phyloP scores from a whole-genome alignment of 2,888 invertebrate genomes.

The Selenia dentaria region DNA sequence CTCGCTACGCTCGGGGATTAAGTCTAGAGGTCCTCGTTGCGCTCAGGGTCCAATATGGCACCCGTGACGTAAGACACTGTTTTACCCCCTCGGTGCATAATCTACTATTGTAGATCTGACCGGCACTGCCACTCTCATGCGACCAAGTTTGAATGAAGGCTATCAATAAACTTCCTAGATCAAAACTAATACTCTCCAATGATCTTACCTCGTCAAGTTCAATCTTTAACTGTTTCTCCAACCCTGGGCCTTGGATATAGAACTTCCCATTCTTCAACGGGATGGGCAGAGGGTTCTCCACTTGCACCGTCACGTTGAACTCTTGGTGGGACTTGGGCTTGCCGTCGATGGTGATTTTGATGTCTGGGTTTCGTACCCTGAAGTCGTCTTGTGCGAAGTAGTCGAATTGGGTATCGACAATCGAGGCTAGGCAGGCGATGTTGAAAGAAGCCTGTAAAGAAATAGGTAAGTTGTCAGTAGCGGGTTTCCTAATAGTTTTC shows the following conservation, averaged over 20 bases:
- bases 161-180: too few species aligned
- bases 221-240: slow-evolving; percentile 89
- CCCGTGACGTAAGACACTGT: too few species aligned
- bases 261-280: slow-evolving; percentile 91
- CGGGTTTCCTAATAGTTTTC: too few species aligned
- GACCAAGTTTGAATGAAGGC: too few species aligned
- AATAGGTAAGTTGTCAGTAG: too few species aligned
- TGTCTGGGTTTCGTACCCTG: slow-evolving; percentile 94
- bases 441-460: slow-evolving; percentile 88
- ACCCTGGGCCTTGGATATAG: slow-evolving; percentile 92
- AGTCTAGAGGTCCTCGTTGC: too few species aligned
- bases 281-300: slow-evolving; percentile 93
- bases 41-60: too few species aligned
- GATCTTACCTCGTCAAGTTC: slow-evolving; percentile 85
- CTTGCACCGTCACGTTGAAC: slow-evolving; percentile 86
- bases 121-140: too few species aligned
- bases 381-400: slow-evolving; percentile 96
- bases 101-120: too few species aligned
- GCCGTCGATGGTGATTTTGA: slow-evolving; percentile 88
- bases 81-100: too few species aligned
- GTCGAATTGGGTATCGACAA: slow-evolving; percentile 92
- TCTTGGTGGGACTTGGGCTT: slow-evolving; percentile 79
- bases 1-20: too few species aligned
- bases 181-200: too few species aligned
- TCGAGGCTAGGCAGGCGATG: slow-evolving; percentile 91